phyloP scores from a whole-genome alignment of 1,140 invertebrate species.

The Eubasilissa regina region DNA sequence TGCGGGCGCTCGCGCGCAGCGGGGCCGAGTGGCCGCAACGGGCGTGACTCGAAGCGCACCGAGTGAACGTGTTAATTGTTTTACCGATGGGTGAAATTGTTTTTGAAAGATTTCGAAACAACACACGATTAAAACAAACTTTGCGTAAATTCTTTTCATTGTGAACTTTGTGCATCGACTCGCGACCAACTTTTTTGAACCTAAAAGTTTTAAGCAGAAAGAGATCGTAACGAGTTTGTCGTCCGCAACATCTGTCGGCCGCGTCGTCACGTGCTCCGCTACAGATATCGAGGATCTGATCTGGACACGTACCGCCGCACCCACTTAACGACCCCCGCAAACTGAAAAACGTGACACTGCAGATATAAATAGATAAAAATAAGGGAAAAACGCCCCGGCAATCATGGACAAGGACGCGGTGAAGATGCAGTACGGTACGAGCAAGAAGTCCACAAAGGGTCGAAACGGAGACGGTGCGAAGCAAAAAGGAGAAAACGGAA shows the following conservation, averaged over 20 bases:
- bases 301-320: not conserved
- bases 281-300: not conserved
- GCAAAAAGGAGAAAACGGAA: slow-evolving; percentile 50
- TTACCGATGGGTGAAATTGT: too few relatives aligned
- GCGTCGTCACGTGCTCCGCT: not conserved
- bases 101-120: too few relatives aligned
- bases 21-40: too few relatives aligned
- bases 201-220: not conserved
- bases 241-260: not conserved
- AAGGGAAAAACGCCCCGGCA: not conserved
- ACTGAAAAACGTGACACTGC: not conserved
- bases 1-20: not conserved
- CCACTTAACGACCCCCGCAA: not conserved
- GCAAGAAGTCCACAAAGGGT: slow-evolving; percentile 43
- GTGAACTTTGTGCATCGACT: too few relatives aligned
- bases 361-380: not conserved
- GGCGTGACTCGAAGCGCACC: too few relatives aligned
- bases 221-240: not conserved
- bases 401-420: slow-evolving; percentile 40
- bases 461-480: slow-evolving; percentile 41
- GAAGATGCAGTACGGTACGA: slow-evolving; percentile 56
- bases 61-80: too few relatives aligned
- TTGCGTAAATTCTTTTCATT: too few relatives aligned
- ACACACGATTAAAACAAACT: too few relatives aligned
- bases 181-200: too few relatives aligned